Evolutionary conservation across 2,113 vertebrate species (phyloP), one percentile per base, ranked within the genome.

Genomic region (Chelonoidis abingdonii): DNA sequence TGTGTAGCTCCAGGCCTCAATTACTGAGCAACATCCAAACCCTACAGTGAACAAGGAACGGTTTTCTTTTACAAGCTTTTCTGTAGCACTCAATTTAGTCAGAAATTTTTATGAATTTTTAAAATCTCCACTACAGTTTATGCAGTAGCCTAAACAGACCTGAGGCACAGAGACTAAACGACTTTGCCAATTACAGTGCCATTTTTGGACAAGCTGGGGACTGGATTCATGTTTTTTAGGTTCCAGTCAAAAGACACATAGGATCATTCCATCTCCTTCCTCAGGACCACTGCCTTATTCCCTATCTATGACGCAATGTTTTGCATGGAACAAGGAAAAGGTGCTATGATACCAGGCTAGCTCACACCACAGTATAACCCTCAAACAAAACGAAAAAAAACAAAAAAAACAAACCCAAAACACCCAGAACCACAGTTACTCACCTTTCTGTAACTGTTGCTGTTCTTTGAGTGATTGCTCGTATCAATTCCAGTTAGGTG

Each of bases 21-120:
- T 53, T 86, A 87, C n/a, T 89, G 84, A 49, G 75, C 65, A 54
- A 3, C 0, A 1, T 12, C 80, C 78, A 62, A 0, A 0, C 16
- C n/a, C 29, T 0, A 0, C 6, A 69, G 53, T 12, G 54, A 17
- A 1, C 3, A 2, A 35, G 75, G 0, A 0, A 8, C 35, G 50
- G 2, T 2, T 78, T 8, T 38, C 24, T 62, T 2, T 10, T 3
- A 86, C 83, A 90, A 84, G 35, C 38, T 89, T 0, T 41, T 75
- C 56, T 56, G 53, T 10, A 65, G 44, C 38, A 91, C 6, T 1
- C 6, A 41, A 19, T 78, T 25, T 78, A 78, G 24, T 78, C 75
- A 78, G 75, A 78, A 27, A 38, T 38, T 22, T 22, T 69, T 13
- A 25, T 78, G 13, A 11, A 41, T 75, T 38, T 75, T 75, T 75